A percentile compares a stretch with the other conserved stretches of the same genome.
These are phyloP conservation scores for Tethya wilhelma DNA, from an alignment of 37 sponge, comb jelly and placozoan genomes.

Conservation along the genomic window DNA sequence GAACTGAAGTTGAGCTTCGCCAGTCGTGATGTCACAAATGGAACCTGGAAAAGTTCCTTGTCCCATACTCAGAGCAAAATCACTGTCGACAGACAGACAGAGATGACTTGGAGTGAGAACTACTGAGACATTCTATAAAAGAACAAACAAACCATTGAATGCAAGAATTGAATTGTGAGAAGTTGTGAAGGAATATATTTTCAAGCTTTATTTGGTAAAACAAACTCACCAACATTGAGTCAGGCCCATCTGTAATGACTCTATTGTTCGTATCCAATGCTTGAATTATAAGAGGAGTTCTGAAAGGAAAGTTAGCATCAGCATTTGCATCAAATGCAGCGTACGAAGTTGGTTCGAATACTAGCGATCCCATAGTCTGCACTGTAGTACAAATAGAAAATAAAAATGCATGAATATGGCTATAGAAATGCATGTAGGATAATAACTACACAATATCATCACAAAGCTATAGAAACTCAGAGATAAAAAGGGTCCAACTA, in stretches of 20 bases:
- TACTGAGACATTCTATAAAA: conserved; percentile 2
- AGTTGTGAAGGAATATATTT: no score
- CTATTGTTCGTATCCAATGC: conserved; percentile 22
- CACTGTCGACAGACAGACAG: conserved; percentile 60
- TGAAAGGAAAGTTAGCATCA: conserved; percentile 58
- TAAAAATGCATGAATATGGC: background rate
- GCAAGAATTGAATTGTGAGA: no score
- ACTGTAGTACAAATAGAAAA: background rate
- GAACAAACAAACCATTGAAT: no score
- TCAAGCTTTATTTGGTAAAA: no score
- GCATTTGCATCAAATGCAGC: background rate
- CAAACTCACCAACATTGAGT: conserved; percentile 36
- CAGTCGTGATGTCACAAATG: conserved; percentile 21
- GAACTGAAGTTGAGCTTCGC: conserved; percentile 34
- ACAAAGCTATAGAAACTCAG: no score
- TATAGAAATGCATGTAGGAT: background rate
- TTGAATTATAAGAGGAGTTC: conserved; percentile 17
- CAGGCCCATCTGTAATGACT: conserved; percentile 60
- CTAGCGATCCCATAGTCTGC: background rate
- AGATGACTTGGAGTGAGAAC: conserved; percentile 24
- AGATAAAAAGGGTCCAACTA: no score
- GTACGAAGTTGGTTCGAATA: background rate
- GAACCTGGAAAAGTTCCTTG: conserved; percentile 49
- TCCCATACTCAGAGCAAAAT: conserved; percentile 8
- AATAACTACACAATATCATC: background rate